A percentile compares a stretch with the other conserved stretches of the same genome.
Evolutionary conservation across 2,888 invertebrate species (phyloP).

Genomic region (Mermis nigrescens): DNA sequence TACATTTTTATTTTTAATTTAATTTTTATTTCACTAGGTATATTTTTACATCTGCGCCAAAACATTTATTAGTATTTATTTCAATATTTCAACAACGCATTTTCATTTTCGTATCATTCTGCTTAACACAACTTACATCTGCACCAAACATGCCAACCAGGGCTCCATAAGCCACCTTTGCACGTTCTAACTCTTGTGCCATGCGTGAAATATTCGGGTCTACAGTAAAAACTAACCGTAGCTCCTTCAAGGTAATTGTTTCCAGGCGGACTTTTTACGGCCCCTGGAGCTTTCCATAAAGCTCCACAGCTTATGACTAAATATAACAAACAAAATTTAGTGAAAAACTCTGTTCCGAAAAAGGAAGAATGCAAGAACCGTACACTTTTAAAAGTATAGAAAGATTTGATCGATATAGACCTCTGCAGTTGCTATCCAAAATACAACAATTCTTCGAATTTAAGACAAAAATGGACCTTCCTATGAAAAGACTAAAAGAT

Average conservation of each 20-base stretch:
- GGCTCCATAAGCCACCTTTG: conserved; percentile 7
- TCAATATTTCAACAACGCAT: neutral
- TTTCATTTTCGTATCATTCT: neutral
- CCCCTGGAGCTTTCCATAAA: conserved; percentile 7
- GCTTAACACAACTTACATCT: conserved; percentile 12
- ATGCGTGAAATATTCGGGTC: conserved; percentile 10
- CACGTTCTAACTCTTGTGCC: conserved; percentile 1
- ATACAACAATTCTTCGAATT: too few species aligned
- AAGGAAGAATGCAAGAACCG: too few species aligned
- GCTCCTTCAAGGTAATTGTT: conserved; percentile 10
- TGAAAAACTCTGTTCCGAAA: neutral
- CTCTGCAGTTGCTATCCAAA: too few species aligned
- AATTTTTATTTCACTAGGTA: too few species aligned
- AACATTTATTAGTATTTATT: neutral
- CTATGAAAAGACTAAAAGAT: too few species aligned
- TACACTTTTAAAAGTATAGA: too few species aligned
- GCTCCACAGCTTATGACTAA: conserved; percentile 11
- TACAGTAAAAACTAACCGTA: conserved; percentile 8
- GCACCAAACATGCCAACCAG: conserved; percentile 11
- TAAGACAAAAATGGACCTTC: too few species aligned
- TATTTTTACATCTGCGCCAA: too few species aligned
- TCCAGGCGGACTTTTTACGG: conserved; percentile 6
- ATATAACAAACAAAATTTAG: neutral
- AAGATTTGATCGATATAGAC: too few species aligned
- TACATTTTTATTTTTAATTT: too few species aligned